These are phyloP conservation scores for Parnassius apollo DNA, from an alignment of 2,888 invertebrate genomes.

Conservation along the genomic window DNA sequence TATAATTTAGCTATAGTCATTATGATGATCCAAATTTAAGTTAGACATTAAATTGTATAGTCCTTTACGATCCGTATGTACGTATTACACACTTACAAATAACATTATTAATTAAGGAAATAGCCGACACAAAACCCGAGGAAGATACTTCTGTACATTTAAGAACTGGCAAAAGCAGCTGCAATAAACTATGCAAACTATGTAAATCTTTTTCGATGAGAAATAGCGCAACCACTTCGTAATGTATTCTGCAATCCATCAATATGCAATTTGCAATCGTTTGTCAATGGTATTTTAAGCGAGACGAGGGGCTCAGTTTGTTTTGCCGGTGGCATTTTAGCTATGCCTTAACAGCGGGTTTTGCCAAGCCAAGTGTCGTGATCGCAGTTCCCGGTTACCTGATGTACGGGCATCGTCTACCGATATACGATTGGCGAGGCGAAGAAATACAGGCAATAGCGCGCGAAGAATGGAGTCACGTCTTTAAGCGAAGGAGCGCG, in stretches of 20 bases:
- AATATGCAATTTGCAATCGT: slow-evolving; percentile 37
- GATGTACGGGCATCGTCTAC: slow-evolving; percentile 45
- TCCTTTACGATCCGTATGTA: too few relatives aligned
- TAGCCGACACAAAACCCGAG: too few relatives aligned
- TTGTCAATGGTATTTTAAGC: slow-evolving; percentile 32
- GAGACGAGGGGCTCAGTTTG: slow-evolving; percentile 13
- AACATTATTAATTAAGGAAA: too few relatives aligned
- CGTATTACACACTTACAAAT: too few relatives aligned
- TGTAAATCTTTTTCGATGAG: slow-evolving; percentile 16
- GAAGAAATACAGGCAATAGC: slow-evolving; percentile 50
- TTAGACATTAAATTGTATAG: too few relatives aligned
- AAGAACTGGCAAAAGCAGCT: slow-evolving; percentile 6
- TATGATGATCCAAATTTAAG: too few relatives aligned
- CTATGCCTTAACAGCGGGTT: slow-evolving; percentile 32
- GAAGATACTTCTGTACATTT: too few relatives aligned
- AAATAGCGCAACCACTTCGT: slow-evolving; percentile 27
- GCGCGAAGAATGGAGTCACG: slow-evolving; percentile 54
- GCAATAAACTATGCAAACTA: slow-evolving; percentile 20
- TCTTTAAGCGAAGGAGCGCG: slow-evolving; percentile 51
- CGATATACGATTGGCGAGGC: slow-evolving; percentile 52
- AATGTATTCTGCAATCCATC: slow-evolving; percentile 29
- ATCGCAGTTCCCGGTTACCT: slow-evolving; percentile 41
- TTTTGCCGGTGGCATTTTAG: slow-evolving; percentile 32
- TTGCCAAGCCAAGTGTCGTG: slow-evolving; percentile 46
- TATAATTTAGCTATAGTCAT: too few relatives aligned